A percentile compares a stretch with the other conserved stretches of the same genome.
These are phyloP conservation scores for Acyrthosiphon pisum DNA, from an alignment of 1,140 invertebrate species.

Conservation along the genomic window DNA sequence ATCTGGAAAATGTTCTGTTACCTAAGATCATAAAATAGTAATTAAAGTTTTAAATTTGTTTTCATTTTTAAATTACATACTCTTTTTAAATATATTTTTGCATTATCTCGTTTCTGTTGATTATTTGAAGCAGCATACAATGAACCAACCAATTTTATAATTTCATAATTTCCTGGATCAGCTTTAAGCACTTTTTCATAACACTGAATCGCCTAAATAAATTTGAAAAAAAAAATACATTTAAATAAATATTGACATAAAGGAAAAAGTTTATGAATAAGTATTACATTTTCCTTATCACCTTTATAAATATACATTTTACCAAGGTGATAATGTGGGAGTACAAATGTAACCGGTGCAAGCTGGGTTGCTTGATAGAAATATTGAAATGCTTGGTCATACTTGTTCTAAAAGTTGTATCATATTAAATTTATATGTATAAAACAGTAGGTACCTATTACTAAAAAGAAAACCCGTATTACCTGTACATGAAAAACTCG, in stretches of 20 bases:
- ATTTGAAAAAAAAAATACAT: slow-evolving; percentile 38
- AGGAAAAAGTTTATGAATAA: slow-evolving; percentile 53
- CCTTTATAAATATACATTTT: slow-evolving; percentile 99
- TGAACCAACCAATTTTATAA: slow-evolving; percentile 98
- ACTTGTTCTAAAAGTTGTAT: slow-evolving; percentile 75
- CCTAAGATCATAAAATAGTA: slow-evolving; percentile 62
- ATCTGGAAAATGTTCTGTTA: slow-evolving; percentile 96
- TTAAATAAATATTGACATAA: slow-evolving; percentile 23
- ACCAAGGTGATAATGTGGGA: slow-evolving; percentile 97
- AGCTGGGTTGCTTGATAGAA: slow-evolving; percentile 99
- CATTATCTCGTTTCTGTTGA: slow-evolving; percentile 90
- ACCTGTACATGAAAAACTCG: slow-evolving; percentile 93
- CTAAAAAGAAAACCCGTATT: slow-evolving; percentile 22
- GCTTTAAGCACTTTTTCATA: slow-evolving; percentile 99
- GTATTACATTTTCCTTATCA: slow-evolving; percentile 91
- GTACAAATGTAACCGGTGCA: slow-evolving; percentile 90
- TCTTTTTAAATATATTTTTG: slow-evolving; percentile 88
- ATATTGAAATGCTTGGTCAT: slow-evolving; percentile 98
- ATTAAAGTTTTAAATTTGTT: background rate
- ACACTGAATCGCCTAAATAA: slow-evolving; percentile 88
- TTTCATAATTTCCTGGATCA: slow-evolving; percentile 98
- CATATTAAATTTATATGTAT: background rate
- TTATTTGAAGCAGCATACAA: slow-evolving; percentile 92
- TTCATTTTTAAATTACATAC: slow-evolving; percentile 61
- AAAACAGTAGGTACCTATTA: too few species aligned